A percentile compares a stretch with the other conserved stretches of the same genome.
Evolutionary conservation across 2,113 vertebrate genomes (phyloP).

Genomic region (Bettongia penicillata): DNA sequence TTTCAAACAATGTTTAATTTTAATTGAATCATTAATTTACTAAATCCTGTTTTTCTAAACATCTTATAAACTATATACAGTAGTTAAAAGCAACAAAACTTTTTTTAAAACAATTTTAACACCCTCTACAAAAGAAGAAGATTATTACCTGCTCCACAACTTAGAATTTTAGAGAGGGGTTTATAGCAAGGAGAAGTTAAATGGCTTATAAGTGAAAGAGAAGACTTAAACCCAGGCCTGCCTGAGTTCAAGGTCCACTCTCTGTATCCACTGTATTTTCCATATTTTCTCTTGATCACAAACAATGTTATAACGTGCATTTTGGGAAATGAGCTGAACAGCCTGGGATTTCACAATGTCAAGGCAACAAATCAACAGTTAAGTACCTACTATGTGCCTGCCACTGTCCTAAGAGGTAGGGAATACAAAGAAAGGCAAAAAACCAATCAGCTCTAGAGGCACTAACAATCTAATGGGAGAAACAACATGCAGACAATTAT

Average conservation of each 20-base stretch:
- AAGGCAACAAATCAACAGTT: neutral
- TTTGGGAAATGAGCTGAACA: neutral
- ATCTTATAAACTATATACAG: constrained; percentile 19
- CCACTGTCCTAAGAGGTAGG: neutral
- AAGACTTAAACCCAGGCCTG: neutral
- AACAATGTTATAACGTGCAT: neutral
- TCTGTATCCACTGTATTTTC: neutral
- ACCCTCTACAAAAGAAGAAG: neutral
- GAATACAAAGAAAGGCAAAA: neutral
- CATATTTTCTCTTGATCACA: neutral
- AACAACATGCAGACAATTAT: neutral
- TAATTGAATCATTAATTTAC: constrained; percentile 21
- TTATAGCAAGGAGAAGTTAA: neutral
- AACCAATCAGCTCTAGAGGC: neutral
- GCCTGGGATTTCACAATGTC: neutral
- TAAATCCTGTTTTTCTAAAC: constrained; percentile 12
- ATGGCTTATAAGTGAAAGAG: neutral
- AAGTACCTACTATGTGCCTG: neutral
- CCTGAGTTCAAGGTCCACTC: neutral
- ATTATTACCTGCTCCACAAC: neutral
- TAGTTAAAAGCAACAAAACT: neutral
- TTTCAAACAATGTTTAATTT: constrained; percentile 46
- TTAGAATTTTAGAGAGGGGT: neutral
- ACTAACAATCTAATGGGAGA: neutral
- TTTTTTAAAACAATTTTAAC: neutral